Evolutionary conservation across 1,140 invertebrate species (phyloP), one percentile per base, ranked within the genome.

Genomic region (Hycleus cichorii): DNA sequence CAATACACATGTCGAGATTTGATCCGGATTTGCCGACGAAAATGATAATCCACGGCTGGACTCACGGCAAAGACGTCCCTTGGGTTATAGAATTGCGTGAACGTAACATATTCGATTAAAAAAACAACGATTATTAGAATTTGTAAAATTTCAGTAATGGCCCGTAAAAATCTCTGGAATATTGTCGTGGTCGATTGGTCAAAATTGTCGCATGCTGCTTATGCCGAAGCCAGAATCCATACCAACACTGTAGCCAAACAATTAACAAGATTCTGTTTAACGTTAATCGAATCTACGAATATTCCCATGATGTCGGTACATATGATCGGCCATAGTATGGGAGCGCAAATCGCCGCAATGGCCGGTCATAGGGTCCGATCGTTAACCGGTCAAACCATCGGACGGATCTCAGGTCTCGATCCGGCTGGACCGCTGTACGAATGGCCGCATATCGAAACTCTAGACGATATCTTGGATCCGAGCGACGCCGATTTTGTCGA

Each of bases 401-500:
- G 57, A 24, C 55, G 65, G 56, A 65, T 68, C 24, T 60, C 64
- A 40, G 75, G 67, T 27, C 58, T 80, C n/a, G 70, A 70, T 62
- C 67, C 69, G 26, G 67, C 66, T 9, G 62, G 50, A 11, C 64
- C 60, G 5, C 52, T 67, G 9, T 68, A 59, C 32, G 63, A 67
- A 60, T 64, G 60, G 60, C 64, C 64, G 7, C 62, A 64, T 11
- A 53, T 61, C 1, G 66, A 68, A 43, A 61, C 47, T 39, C 49
- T 63, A 3, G 66, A 69, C 27, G 62, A 64, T 47, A 50, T 65
- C 24, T 58, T 79, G n/a, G 69, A 70, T 44, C 68, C 68, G 48
- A 52, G 55, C 4, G 77, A 79, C 49, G 78, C 77, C 0, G 60
- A 64, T 5, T 78, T 78, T 50, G 76, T 79, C 2, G 76, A 79